A percentile compares a stretch with the other conserved stretches of the same genome.
Conservation (phyloP, 2,797 vertebrate species). For the Margarornis squamiger region DNA sequence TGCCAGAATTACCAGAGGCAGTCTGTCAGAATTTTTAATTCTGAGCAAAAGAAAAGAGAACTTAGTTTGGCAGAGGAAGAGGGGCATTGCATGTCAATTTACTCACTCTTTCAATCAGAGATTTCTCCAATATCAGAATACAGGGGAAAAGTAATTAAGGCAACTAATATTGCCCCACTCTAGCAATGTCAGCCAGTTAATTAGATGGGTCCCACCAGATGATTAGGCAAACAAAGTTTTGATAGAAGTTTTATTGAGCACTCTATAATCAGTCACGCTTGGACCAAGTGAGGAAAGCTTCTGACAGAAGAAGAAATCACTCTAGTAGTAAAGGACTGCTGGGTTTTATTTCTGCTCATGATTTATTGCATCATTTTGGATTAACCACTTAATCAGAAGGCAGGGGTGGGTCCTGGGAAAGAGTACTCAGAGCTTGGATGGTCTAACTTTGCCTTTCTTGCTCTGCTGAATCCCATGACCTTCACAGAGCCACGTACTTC, state of each 20-base stretch:
- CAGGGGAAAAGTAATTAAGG: constrained; percentile 58
- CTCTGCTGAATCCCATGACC: neutral
- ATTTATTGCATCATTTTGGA: neutral
- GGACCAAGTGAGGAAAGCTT: neutral
- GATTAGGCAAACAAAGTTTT: constrained; percentile 66
- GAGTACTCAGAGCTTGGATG: neutral
- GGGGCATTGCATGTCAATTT: constrained; percentile 9
- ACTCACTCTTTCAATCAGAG: constrained; percentile 44
- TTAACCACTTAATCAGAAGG: neutral
- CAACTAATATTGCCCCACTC: constrained; percentile 63
- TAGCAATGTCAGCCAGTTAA: constrained; percentile 52
- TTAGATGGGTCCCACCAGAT: constrained; percentile 55
- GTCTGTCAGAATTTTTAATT: neutral
- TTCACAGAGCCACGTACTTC: neutral
- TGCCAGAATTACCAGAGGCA: neutral
- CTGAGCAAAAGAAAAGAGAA: neutral
- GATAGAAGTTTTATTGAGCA: constrained; percentile 50
- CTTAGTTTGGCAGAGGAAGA: neutral
- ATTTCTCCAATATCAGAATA: constrained; percentile 28
- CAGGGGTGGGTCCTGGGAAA: neutral
- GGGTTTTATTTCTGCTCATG: neutral
- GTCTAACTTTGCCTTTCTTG: neutral
- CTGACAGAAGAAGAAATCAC: neutral
- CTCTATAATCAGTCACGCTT: neutral
- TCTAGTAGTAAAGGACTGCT: neutral